Evolutionary conservation across 1,140 invertebrate species (phyloP).

Genomic region (Riptortus pedestris): DNA sequence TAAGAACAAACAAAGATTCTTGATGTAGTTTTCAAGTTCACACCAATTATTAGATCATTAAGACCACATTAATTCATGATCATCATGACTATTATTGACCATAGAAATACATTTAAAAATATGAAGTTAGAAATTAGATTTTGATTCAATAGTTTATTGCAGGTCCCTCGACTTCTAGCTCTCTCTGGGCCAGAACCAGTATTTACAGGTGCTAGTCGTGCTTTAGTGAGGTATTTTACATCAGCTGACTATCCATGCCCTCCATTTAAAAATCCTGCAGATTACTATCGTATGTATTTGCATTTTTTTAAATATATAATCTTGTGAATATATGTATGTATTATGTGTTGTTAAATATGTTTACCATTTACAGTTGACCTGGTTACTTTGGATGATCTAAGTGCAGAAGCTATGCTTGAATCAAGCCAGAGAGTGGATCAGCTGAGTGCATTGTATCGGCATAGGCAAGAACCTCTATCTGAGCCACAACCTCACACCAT

Average conservation of each 20-base stretch:
- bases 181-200: conserved; percentile 81
- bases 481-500: conserved; percentile 67
- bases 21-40: too few relatives aligned
- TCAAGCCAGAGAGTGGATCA: conserved; percentile 86
- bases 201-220: conserved; percentile 76
- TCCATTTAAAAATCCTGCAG: conserved; percentile 89
- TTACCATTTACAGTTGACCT: conserved; percentile 80
- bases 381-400: conserved; percentile 84
- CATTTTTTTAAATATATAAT: not conserved
- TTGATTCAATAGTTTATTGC: not conserved
- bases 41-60: too few relatives aligned
- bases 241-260: conserved; percentile 90
- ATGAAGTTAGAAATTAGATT: not conserved
- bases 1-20: too few relatives aligned
- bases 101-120: not conserved
- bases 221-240: conserved; percentile 87
- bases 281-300: conserved; percentile 77
- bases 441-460: conserved; percentile 66
- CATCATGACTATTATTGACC: not conserved
- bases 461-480: conserved; percentile 50
- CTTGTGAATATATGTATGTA: not conserved
- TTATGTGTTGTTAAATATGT: conserved; percentile 1
- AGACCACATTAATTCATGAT: too few relatives aligned
- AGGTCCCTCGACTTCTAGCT: conserved; percentile 55
- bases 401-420: conserved; percentile 84